Evolutionary conservation across 2,888 invertebrate species (phyloP).

Genomic region (Cinara cedri): DNA sequence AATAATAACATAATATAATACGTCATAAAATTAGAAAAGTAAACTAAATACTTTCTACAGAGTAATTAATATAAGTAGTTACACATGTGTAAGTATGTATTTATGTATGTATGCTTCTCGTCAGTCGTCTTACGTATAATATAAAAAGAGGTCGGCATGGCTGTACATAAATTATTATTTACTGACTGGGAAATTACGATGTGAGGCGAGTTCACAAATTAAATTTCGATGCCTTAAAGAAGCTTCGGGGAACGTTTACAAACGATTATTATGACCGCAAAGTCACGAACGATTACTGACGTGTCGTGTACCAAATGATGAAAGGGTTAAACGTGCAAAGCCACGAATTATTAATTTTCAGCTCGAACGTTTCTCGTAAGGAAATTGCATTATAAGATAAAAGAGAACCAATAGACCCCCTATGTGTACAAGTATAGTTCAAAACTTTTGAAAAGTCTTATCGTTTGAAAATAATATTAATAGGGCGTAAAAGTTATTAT

Average conservation of each 20-base stretch:
- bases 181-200: neutral
- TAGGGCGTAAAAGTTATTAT: too few relatives aligned
- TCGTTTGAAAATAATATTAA: too few relatives aligned
- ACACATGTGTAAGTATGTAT: neutral
- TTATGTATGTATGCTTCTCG: too few relatives aligned
- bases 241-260: neutral
- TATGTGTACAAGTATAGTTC: constrained; percentile 4
- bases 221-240: constrained; percentile 13
- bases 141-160: neutral
- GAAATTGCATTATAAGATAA: constrained; percentile 2
- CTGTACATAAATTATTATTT: constrained; percentile 21
- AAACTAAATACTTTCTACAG: too few relatives aligned
- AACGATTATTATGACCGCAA: constrained; percentile 10
- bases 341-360: constrained; percentile 30
- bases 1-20: too few relatives aligned
- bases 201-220: constrained; percentile 17
- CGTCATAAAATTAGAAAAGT: too few relatives aligned
- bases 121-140: too few relatives aligned
- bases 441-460: too few relatives aligned
- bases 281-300: neutral
- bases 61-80: too few relatives aligned
- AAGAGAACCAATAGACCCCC: neutral
- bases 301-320: constrained; percentile 7
- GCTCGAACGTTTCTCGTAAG: neutral
- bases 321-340: constrained; percentile 28